Base-by-base conservation (phyloP, 2,888 invertebrate genomes). In the Tenthredo distinguenda region DNA sequence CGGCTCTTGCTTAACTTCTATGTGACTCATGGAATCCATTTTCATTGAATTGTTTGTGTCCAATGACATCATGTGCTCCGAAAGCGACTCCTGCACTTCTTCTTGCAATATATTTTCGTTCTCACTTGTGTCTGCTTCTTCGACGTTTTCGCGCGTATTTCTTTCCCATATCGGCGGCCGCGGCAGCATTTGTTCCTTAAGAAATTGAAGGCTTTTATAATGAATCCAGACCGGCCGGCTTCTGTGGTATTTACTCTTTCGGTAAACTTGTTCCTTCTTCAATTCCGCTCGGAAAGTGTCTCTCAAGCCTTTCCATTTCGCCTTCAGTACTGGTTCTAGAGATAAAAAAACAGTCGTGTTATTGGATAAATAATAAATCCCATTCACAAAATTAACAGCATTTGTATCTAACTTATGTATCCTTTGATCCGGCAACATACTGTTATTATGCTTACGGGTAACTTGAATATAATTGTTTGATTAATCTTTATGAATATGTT, bases 131-230 rank as follows among this genome's bases (percentile, higher is more conserved):
- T 86, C 86, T 71, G 84, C 47, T 18, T 89, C 89, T 12, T 87
- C 87, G 5, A 88, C 89, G 31, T 77, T 86, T 21, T 88, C 87
- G n/a, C 88, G 86, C 26, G 83, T 85, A 37, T 85, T 88, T 31
- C 92, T 91, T 82, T 93, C 92, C 93, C 93, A 93, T 79, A 92
- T 91, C 2, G 93, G 92, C 3, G 93, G 93, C 50, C 91, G 89
- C 6, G 92, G 92, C 79, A 91, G 84, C 93, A 94, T 93, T 87
- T 93, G 94, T 9, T 93, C 93, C 86, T 93, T 93, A n/a, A 94
- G 90, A 85, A 94, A 94, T 37, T 92, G 91, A 68, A 94, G 89
- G 37, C 92, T 92, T 86, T 93, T 92, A 88, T 92, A 94, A 85
- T 94, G 93, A 55, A 92, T 92, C 94, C 94, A 94, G 55, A 92